A percentile compares a stretch with the other conserved stretches of the same genome.
phyloP scores from a whole-genome alignment of 2,888 invertebrate species.

The Ypsolopha scabrella region DNA sequence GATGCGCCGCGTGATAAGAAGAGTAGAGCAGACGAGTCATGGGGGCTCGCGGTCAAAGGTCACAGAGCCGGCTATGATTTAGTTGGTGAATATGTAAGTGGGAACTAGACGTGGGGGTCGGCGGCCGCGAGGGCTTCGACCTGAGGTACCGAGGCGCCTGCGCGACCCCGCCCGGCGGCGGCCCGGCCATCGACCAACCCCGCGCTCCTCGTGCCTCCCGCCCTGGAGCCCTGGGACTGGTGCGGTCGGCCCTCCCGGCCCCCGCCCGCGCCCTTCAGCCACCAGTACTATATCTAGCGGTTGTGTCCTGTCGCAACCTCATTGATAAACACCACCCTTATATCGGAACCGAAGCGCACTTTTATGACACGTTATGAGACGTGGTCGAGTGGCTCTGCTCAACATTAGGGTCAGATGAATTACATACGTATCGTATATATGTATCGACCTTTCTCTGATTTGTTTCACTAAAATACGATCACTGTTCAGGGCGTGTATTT shows the following conservation, averaged over 20 bases:
- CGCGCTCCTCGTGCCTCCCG: neutral
- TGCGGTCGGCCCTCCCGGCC: neutral
- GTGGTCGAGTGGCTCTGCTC: too few relatives aligned
- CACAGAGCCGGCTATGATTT: slow-evolving; percentile 1
- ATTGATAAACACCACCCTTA: neutral
- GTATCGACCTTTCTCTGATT: too few relatives aligned
- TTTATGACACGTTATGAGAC: too few relatives aligned
- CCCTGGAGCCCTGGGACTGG: neutral
- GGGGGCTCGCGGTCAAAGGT: neutral
- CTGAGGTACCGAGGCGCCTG: slow-evolving; percentile 44
- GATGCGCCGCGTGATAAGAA: too few relatives aligned
- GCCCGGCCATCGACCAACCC: slow-evolving; percentile 42
- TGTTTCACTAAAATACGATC: too few relatives aligned
- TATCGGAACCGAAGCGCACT: too few relatives aligned
- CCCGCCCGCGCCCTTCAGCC: slow-evolving; percentile 3
- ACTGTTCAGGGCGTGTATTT: too few relatives aligned
- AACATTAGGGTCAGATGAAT: too few relatives aligned
- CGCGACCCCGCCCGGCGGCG: slow-evolving; percentile 39
- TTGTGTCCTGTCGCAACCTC: neutral
- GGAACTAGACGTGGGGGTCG: slow-evolving; percentile 52
- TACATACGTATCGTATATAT: too few relatives aligned
- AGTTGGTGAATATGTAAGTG: slow-evolving; percentile 20
- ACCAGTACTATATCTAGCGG: neutral
- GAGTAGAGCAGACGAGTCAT: too few relatives aligned
- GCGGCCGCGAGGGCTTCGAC: slow-evolving; percentile 62